These are phyloP conservation scores for Saccostrea cuccullata DNA, from an alignment of 1,140 invertebrate genomes.

Conservation along the genomic window DNA sequence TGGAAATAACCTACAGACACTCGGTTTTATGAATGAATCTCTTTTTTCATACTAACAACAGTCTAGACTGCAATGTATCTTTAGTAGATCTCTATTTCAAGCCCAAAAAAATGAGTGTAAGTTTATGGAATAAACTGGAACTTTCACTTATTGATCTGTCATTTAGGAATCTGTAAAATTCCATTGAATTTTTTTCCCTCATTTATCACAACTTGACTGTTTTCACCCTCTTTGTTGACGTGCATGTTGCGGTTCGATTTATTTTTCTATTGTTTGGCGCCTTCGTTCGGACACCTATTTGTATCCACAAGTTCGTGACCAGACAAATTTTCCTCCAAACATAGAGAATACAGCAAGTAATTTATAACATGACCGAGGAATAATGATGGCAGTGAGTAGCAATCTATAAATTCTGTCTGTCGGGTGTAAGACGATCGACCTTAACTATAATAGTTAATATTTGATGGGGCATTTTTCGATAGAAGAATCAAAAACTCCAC, in stretches of 20 bases:
- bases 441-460: not conserved
- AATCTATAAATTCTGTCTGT: not conserved
- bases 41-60: no score
- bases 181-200: constrained; percentile 21
- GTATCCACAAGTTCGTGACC: constrained; percentile 24
- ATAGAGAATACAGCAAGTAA: not conserved
- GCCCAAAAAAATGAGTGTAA: not conserved
- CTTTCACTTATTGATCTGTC: not conserved
- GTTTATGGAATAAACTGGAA: not conserved
- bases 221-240: not conserved
- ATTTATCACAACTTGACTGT: not conserved
- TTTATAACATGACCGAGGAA: not conserved
- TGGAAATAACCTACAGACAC: not conserved
- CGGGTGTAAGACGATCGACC: not conserved
- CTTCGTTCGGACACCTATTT: not conserved
- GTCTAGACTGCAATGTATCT: not conserved
- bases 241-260: not conserved
- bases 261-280: not conserved
- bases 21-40: not conserved
- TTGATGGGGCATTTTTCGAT: not conserved
- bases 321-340: constrained; percentile 7
- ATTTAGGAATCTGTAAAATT: constrained; percentile 9
- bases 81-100: not conserved
- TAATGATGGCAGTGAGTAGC: not conserved
- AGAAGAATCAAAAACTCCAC: not conserved